Conservation (phyloP, 2,113 vertebrate genomes). For the Petaurus breviceps region DNA sequence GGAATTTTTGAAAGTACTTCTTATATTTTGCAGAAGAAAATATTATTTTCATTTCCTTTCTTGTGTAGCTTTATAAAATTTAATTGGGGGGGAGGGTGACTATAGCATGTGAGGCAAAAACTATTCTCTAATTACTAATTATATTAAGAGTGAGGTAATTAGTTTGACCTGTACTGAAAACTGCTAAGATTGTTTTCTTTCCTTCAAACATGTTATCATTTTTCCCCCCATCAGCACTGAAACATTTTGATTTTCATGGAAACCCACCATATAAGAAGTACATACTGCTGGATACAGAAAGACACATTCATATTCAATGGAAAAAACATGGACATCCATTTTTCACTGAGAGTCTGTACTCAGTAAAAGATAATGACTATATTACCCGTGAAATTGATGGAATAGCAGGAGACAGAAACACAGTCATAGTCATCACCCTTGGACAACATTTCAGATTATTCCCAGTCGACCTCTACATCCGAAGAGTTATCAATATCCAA, state of each 20-base stretch:
- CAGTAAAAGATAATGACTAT: slow-evolving; percentile 9
- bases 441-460: slow-evolving; percentile 56
- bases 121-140: not conserved
- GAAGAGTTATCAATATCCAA: slow-evolving; percentile 38
- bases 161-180: slow-evolving; percentile 3
- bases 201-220: slow-evolving; percentile 9
- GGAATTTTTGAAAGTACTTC: not conserved
- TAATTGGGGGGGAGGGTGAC: not conserved
- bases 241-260: not conserved
- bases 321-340: slow-evolving; percentile 45
- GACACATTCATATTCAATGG: slow-evolving; percentile 41
- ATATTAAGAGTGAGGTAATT: not conserved
- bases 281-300: slow-evolving; percentile 9
- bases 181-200: slow-evolving; percentile 19
- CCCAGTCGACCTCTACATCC: slow-evolving; percentile 43
- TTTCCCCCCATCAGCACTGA: slow-evolving; percentile 9
- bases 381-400: slow-evolving; percentile 40
- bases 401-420: slow-evolving; percentile 3
- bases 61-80: not conserved
- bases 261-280: not conserved
- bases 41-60: not conserved
- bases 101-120: not conserved
- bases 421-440: slow-evolving; percentile 11
- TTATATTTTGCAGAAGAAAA: slow-evolving; percentile 11
- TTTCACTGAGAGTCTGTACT: not conserved